phyloP scores from a whole-genome alignment of 2,888 invertebrate genomes.

The Leptopilina syphax region DNA sequence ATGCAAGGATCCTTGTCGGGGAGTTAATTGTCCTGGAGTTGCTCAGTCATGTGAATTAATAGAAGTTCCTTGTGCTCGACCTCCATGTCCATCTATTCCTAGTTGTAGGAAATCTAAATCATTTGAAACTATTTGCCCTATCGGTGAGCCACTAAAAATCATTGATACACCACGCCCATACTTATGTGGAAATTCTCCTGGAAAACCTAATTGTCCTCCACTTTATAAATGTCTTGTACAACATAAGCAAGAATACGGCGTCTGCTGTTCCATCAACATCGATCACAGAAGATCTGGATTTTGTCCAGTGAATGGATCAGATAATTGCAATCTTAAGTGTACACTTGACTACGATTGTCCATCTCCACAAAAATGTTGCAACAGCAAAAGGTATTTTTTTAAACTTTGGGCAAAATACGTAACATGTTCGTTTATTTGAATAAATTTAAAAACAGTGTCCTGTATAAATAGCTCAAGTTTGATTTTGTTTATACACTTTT shows the following conservation, averaged over 20 bases:
- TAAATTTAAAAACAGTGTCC: no score
- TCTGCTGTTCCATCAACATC: slow-evolving; percentile 89
- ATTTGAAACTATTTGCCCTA: slow-evolving; percentile 87
- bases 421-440: no score
- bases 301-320: slow-evolving; percentile 81
- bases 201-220: slow-evolving; percentile 90
- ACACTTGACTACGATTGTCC: slow-evolving; percentile 89
- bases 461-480: no score
- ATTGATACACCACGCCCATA: slow-evolving; percentile 87
- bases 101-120: slow-evolving; percentile 88
- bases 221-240: slow-evolving; percentile 89
- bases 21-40: slow-evolving; percentile 86
- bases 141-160: slow-evolving; percentile 78
- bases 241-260: slow-evolving; percentile 90
- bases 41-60: slow-evolving; percentile 84
- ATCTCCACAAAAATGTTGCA: slow-evolving; percentile 89
- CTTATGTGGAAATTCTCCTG: slow-evolving; percentile 88
- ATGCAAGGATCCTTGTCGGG: slow-evolving; percentile 89
- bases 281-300: slow-evolving; percentile 87
- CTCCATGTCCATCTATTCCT: slow-evolving; percentile 91
- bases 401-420: no score
- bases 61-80: slow-evolving; percentile 86
- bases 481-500: no score
- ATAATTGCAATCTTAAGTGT: slow-evolving; percentile 83
- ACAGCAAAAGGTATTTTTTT: slow-evolving; percentile 79